These are phyloP conservation scores for Notiomystis cincta DNA, from an alignment of 2,113 vertebrate genomes.

Conservation along the genomic window DNA sequence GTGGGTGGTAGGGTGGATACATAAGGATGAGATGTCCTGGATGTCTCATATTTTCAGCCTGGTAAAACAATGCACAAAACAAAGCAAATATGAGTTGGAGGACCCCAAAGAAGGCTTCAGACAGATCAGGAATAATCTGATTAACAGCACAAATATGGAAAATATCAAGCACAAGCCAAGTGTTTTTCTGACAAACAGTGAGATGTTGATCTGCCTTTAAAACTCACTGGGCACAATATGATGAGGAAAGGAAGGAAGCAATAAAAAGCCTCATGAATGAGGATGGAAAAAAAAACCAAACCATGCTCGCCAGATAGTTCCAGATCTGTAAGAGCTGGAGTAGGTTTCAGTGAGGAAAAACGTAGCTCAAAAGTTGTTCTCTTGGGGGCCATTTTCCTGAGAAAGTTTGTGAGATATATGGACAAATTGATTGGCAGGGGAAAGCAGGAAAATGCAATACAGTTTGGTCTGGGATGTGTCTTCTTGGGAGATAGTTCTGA, in stretches of 20 bases:
- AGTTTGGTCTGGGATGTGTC: background rate
- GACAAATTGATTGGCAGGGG: background rate
- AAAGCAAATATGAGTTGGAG: background rate
- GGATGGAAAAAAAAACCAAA: accelerated
- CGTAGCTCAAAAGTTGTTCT: background rate
- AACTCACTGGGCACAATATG: background rate
- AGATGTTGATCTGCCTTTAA: slow-evolving; percentile 1
- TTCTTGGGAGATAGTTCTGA: background rate
- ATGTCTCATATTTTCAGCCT: background rate
- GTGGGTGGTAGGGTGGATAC: background rate
- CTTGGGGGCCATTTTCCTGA: background rate
- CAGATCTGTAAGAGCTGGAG: background rate
- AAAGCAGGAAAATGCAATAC: background rate
- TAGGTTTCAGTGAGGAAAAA: background rate
- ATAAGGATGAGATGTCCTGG: background rate
- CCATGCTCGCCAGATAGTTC: background rate
- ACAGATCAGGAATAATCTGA: background rate
- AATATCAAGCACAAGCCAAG: background rate
- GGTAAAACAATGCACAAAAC: background rate
- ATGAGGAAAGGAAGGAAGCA: slow-evolving; percentile 49
- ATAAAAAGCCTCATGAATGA: background rate
- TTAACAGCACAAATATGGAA: background rate
- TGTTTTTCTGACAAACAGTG: background rate
- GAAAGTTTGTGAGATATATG: background rate
- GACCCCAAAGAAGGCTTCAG: background rate